Conservation (phyloP, 2,888 invertebrate species). For the Phortica magna region DNA sequence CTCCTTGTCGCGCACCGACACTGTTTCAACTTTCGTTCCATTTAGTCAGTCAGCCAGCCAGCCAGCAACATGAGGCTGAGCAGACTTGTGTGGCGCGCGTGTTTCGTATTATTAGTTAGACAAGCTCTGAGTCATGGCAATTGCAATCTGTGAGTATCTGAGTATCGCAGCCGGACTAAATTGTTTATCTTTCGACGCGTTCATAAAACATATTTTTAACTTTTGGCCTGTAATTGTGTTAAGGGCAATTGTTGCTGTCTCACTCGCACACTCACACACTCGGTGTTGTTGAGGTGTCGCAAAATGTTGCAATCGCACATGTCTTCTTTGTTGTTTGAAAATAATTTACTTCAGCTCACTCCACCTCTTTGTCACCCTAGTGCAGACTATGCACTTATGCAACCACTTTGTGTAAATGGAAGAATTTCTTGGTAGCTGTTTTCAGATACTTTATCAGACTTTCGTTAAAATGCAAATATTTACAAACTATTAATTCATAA, state of each 20-base stretch:
- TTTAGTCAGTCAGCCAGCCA: background rate
- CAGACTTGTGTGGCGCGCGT: background rate
- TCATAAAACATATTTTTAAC: slow-evolving; percentile 14
- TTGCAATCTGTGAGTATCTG: slow-evolving; percentile 21
- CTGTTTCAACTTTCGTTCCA: background rate
- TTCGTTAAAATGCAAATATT: background rate
- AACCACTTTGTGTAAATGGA: background rate
- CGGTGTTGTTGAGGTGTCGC: background rate
- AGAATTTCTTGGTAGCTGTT: background rate
- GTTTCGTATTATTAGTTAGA: background rate
- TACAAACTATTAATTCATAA: background rate
- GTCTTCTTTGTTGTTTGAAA: slow-evolving; percentile 8
- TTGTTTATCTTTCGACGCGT: background rate
- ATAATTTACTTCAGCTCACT: background rate
- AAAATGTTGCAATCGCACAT: slow-evolving; percentile 8
- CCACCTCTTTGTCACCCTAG: background rate
- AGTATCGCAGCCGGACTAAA: background rate
- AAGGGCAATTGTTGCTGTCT: slow-evolving; percentile 17
- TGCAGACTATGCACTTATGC: background rate
- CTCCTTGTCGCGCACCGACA: background rate
- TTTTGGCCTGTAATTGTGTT: slow-evolving; percentile 24
- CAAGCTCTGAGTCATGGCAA: background rate
- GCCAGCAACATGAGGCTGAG: slow-evolving; percentile 32
- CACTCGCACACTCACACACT: background rate
- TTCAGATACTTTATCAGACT: background rate